phyloP scores from a whole-genome alignment of 2,888 invertebrate genomes.

The Timandra comae region DNA sequence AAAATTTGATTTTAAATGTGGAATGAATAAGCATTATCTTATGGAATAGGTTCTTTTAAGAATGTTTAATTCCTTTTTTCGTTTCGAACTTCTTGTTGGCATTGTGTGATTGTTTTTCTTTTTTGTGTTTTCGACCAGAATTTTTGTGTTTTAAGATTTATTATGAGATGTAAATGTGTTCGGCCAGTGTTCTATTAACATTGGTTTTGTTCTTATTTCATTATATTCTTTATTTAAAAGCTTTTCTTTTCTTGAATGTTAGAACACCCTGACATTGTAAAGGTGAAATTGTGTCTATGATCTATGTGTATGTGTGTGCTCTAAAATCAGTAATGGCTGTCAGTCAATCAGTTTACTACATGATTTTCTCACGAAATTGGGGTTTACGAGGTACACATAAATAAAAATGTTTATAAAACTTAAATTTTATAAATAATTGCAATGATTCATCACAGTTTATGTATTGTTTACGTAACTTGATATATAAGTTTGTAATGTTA shows the following conservation, averaged over 20 bases:
- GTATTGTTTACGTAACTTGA: constrained; percentile 6
- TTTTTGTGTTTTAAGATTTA: constrained; percentile 59
- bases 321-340: no score
- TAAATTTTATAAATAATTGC: no score
- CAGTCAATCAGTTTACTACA: no score
- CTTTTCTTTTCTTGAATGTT: no score
- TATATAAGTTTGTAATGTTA: constrained; percentile 15
- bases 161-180: constrained; percentile 62
- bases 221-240: no score
- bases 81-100: constrained; percentile 61
- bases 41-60: constrained; percentile 72
- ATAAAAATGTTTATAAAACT: no score
- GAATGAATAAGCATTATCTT: constrained; percentile 77
- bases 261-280: no score
- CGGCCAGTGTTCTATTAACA: constrained; percentile 30
- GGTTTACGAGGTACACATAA: no score
- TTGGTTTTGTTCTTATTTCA: constrained; percentile 38
- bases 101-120: constrained; percentile 45
- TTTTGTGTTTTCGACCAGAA: constrained; percentile 50
- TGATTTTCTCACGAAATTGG: no score
- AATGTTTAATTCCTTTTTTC: constrained; percentile 72
- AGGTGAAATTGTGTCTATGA: no score
- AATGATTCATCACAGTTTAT: no score
- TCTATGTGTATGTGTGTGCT: no score
- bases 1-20: constrained; percentile 77